phyloP scores from a whole-genome alignment of 2,797 vertebrate genomes.

The Delichon dasypus region DNA sequence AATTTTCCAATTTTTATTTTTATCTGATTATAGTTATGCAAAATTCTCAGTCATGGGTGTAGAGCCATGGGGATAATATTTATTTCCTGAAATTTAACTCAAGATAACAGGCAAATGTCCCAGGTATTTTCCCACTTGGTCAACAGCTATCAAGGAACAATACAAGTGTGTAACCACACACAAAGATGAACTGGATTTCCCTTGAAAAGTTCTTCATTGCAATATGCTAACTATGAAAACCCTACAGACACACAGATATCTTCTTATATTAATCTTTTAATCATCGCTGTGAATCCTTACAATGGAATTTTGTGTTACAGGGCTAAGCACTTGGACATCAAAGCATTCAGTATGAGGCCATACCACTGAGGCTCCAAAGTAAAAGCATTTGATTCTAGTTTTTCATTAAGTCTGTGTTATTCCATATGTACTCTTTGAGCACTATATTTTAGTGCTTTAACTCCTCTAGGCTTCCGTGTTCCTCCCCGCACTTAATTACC shows the following conservation, averaged over 20 bases:
- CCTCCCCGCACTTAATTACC: not conserved
- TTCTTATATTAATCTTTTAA: not conserved
- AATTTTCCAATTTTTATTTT: not conserved
- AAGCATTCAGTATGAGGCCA: not conserved
- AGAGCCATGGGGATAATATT: not conserved
- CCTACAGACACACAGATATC: not conserved
- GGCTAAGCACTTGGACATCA: not conserved
- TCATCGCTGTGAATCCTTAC: not conserved
- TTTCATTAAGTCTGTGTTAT: not conserved
- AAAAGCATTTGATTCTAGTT: not conserved
- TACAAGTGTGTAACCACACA: not conserved
- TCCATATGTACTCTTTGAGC: not conserved
- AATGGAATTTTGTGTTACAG: not conserved
- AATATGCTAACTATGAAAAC: not conserved
- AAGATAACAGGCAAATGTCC: not conserved
- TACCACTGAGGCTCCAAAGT: not conserved
- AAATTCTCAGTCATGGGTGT: not conserved
- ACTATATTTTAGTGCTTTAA: not conserved
- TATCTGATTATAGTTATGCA: not conserved
- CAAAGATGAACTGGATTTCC: fast-evolving
- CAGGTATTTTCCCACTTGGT: not conserved
- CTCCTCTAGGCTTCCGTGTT: not conserved
- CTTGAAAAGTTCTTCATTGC: not conserved
- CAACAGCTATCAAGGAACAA: not conserved
- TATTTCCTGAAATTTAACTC: not conserved